These are phyloP conservation scores for Drosophila equinoxialis DNA, from an alignment of 1,140 invertebrate species.

Conservation along the genomic window DNA sequence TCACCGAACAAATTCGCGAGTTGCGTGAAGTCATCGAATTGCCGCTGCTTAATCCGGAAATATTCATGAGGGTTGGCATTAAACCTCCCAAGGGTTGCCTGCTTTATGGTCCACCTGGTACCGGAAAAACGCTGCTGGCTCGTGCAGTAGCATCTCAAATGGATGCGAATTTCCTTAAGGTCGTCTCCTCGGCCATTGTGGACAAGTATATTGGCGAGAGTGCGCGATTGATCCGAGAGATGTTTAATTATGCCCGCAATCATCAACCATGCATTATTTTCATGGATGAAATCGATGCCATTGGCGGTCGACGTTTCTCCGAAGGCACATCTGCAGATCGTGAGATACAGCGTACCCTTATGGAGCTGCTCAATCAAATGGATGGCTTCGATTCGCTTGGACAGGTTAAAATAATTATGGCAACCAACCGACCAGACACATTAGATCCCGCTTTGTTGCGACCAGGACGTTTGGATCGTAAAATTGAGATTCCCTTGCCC, in stretches of 20 bases:
- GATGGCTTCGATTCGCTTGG: constrained; percentile 99
- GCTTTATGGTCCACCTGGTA: constrained; percentile 98
- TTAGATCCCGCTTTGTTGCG: constrained; percentile 97
- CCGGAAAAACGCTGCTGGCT: constrained; percentile 98
- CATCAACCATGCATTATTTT: constrained; percentile 99
- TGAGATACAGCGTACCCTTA: constrained; percentile 99
- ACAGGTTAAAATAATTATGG: constrained; percentile 99
- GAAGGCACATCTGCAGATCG: constrained; percentile 99
- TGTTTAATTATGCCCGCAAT: constrained; percentile 99
- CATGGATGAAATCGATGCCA: constrained; percentile 99
- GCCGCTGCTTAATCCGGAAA: constrained; percentile 97
- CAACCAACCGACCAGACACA: constrained; percentile 99
- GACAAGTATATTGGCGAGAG: constrained; percentile 99
- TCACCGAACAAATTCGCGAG: constrained; percentile 99
- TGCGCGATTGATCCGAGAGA: constrained; percentile 98
- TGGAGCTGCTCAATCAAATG: constrained; percentile 99
- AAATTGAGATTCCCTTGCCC: constrained; percentile 99
- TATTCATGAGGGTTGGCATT: constrained; percentile 98
- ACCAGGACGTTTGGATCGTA: constrained; percentile 98
- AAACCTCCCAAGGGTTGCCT: constrained; percentile 99
- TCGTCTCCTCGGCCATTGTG: constrained; percentile 99
- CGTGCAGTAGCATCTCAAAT: constrained; percentile 98
- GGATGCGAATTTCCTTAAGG: constrained; percentile 99
- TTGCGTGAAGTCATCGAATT: constrained; percentile 98
- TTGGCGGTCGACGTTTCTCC: constrained; percentile 98